Conservation (phyloP, 2,797 vertebrate genomes). For the Acanthurus lineatus region DNA sequence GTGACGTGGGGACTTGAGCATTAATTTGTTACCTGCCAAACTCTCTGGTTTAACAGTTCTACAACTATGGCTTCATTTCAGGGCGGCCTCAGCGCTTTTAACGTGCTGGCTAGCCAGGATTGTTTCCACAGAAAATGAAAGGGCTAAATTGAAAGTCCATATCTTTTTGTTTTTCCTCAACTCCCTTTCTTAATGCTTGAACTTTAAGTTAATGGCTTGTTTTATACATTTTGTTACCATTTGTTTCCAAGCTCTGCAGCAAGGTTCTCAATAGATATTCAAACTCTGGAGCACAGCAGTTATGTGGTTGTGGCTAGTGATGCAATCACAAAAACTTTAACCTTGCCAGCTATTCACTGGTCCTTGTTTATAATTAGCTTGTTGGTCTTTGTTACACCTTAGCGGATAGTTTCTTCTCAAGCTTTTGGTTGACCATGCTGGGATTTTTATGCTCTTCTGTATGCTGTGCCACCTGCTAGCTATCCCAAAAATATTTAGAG, state of each 20-base stretch:
- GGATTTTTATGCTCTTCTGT: not conserved
- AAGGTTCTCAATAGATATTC: slow-evolving; percentile 14
- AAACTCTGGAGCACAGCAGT: not conserved
- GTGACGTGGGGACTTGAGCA: slow-evolving; percentile 74
- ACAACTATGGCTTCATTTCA: slow-evolving; percentile 62
- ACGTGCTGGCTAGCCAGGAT: slow-evolving; percentile 64
- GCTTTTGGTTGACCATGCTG: too few relatives aligned
- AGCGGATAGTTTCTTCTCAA: not conserved
- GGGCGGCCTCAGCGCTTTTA: slow-evolving; percentile 64
- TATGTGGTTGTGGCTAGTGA: not conserved
- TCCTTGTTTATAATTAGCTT: not conserved
- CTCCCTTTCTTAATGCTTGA: slow-evolving; percentile 14
- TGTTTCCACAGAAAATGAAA: slow-evolving; percentile 67
- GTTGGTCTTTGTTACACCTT: not conserved
- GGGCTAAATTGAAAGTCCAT: slow-evolving; percentile 64
- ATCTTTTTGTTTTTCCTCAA: slow-evolving; percentile 28
- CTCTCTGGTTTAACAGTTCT: slow-evolving; percentile 61
- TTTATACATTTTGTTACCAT: not conserved
- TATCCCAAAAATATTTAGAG: not conserved
- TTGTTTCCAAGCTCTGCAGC: slow-evolving; percentile 9
- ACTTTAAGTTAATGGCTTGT: slow-evolving; percentile 10
- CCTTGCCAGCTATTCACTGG: not conserved
- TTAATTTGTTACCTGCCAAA: slow-evolving; percentile 75
- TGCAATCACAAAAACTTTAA: not conserved
- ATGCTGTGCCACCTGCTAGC: slow-evolving; percentile 11